Evolutionary conservation across 2,888 invertebrate genomes (phyloP), one percentile per base, ranked within the genome.

Genomic region (Caenorhabditis sinica): DNA sequence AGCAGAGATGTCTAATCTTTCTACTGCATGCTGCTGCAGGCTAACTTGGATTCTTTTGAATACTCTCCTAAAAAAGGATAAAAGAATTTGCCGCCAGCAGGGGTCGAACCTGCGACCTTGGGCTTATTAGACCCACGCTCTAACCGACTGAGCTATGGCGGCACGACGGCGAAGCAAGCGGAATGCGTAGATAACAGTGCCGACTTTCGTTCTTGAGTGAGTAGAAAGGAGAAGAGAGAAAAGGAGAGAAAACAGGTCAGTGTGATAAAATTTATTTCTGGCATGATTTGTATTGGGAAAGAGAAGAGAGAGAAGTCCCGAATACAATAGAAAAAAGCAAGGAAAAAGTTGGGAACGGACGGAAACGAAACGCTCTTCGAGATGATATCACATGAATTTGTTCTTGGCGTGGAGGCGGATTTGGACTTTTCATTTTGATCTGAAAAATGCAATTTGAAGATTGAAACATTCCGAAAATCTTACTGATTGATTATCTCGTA

Each of bases 101-200:
- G 90, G 90, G 90, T 91, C 90, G 91, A 91, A 91, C 91, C 91
- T 91, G 90, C 89, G 91, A 91, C 91, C 91, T 90, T 91, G 90
- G 91, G 91, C 91, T 91, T 91, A 91, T 91, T 91, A 91, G 91
- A 91, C 91, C 91, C 90, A 91, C 91, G 91, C 91, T 91, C 91
- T 91, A 91, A 91, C 91, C 91, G 89, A 91, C 91, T 91, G 91
- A 91, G 90, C 91, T 91, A 91, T 90, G 89, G 89, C 90, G 89
- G 90, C 89, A 56, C 56, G 25, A 6, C 11, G 13, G 40, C 40
- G 40, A 11, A 2, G 40, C 2, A 13, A 40, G 40, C 11, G 40
- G 40, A 40, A 40, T 6, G 40, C 40, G 40, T 40, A 40, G 40
- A 40, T 40, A 40, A 40, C 11, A 11, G 40, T 13, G 40, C 40